Conservation (phyloP, 2,797 vertebrate genomes). For the Mionectes olivaceus region DNA sequence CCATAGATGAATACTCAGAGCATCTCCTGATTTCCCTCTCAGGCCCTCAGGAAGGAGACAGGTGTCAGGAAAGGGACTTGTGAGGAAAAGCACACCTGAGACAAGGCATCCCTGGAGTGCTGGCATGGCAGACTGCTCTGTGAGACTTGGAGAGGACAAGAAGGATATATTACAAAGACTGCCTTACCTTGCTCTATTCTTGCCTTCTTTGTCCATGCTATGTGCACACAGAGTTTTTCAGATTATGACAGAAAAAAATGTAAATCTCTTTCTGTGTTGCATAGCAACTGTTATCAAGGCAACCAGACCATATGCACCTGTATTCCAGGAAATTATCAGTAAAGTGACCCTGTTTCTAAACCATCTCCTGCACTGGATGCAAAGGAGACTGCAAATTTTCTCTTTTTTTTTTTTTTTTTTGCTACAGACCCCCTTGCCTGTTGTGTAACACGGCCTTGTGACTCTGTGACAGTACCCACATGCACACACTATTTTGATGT, state of each 20-base stretch:
- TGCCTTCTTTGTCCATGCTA: neutral
- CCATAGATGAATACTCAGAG: neutral
- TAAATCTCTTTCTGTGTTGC: constrained; percentile 47
- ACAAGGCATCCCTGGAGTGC: neutral
- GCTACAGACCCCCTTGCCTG: neutral
- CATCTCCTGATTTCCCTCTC: neutral
- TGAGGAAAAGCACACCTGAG: neutral
- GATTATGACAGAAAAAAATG: constrained; percentile 48
- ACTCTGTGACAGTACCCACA: neutral
- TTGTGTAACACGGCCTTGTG: neutral
- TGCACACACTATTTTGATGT: neutral
- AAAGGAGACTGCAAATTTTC: neutral
- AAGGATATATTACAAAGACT: neutral
- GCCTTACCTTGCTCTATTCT: neutral
- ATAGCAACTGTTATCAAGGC: constrained; percentile 61
- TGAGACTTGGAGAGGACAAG: neutral
- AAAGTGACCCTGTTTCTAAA: constrained; percentile 56
- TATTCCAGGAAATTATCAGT: constrained; percentile 60
- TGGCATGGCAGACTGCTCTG: neutral
- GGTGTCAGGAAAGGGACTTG: neutral
- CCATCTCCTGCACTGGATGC: neutral
- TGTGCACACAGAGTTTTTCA: neutral
- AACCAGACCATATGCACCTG: constrained; percentile 53
- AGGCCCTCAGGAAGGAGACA: neutral
- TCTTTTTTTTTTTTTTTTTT: neutral